Evolutionary conservation across 2,113 vertebrate genomes (phyloP), one percentile per base, ranked within the genome.

Genomic region (Baryphthengus martii): DNA sequence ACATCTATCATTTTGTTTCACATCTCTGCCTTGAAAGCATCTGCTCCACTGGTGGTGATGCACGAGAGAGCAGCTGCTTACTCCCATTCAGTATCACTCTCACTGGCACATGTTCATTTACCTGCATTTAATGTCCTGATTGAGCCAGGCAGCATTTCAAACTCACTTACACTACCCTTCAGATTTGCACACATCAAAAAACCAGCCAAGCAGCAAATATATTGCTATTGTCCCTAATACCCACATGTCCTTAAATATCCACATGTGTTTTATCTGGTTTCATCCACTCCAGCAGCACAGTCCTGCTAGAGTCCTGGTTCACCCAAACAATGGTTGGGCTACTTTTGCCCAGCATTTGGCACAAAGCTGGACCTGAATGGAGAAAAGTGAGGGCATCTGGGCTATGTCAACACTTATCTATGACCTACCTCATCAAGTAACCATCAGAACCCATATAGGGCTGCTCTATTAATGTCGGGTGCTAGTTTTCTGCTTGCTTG

Each of bases 11-110:
- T 92, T 92, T 86, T 78, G 55, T 88, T 95, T 89, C 76, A 63
- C 63, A 86, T 95, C 50, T 96, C 86, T 93, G 80, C 61, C 65
- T 95, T 4, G 9, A 81, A 95, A 93, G 76, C 89, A 93, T 92
- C 96, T 93, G 90, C 55, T 95, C 47, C 35, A 1, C 56, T 84
- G 67, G 63, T 39, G 52, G 55, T 40, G 39, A 42, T 59, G 68
- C 63, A 39, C 2, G 2, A 47, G 40, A 79, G 58, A 95, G 77
- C 90, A 93, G 79, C 59, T 95, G 90, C 40, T 93, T 58, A 49
- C 67, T 94, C 37, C 53, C 42, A 23, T 83, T 90, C 45, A 19
- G 55, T 23, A 29, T 55, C 79, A 93, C 42, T 56, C 59, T 84
- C 50, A 20, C 45, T 56, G 26, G 63, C 29, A 77, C 55, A 19